Conservation (phyloP, 2,113 vertebrate genomes). For the Oryzias woworae region DNA sequence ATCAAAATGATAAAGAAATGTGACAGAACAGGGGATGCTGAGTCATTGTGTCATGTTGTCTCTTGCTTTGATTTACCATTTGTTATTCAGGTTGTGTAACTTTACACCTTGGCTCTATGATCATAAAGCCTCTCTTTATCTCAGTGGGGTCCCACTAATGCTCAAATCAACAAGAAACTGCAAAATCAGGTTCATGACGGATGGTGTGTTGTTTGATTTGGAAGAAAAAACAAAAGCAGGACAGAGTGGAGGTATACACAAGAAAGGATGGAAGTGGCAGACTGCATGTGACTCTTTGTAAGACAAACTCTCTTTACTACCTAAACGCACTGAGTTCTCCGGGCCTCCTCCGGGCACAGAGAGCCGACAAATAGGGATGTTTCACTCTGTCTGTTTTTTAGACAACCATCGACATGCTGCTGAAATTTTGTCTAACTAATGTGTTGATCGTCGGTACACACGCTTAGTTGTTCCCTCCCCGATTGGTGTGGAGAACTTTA, state of each 20-base stretch:
- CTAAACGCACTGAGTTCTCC: constrained; percentile 31
- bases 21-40: constrained; percentile 20
- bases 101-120: too few relatives aligned
- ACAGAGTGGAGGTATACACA: constrained; percentile 12
- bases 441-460: constrained; percentile 59
- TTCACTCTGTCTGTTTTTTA: constrained; percentile 42
- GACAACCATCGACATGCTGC: constrained; percentile 45
- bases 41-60: too few relatives aligned
- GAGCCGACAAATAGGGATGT: constrained; percentile 47
- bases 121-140: too few relatives aligned
- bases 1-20: constrained; percentile 2
- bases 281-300: constrained; percentile 25
- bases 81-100: too few relatives aligned
- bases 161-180: too few relatives aligned
- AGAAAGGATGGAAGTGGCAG: constrained; percentile 38
- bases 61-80: too few relatives aligned
- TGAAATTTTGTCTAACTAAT: constrained; percentile 57
- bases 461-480: constrained; percentile 35
- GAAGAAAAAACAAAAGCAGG: constrained; percentile 16
- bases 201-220: not conserved
- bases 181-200: too few relatives aligned
- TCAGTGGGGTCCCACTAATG: too few relatives aligned
- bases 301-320: constrained; percentile 9
- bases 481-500: constrained; percentile 35
- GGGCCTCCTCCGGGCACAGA: constrained; percentile 22